Base-by-base conservation (phyloP, 2,888 invertebrate genomes). In the Ligdia adustata region DNA sequence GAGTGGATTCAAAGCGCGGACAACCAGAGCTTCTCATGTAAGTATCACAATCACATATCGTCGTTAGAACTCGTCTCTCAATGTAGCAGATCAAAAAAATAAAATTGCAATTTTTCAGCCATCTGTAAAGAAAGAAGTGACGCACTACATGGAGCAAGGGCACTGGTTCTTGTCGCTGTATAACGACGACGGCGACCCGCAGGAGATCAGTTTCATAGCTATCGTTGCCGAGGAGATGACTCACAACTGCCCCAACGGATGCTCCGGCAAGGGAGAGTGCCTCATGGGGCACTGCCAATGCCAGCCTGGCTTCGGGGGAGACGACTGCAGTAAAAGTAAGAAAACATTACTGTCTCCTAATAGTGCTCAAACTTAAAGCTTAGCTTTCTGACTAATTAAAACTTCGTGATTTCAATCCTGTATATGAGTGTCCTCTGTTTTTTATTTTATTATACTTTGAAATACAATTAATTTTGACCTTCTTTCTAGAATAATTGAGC, bases 241-340 rank as follows among this genome's bases (percentile, higher is more conserved):
- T 14, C 96, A 97, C 79, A 97, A 96, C 79, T 99, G 99, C 82
- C 98, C 98, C 4, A 97, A 97, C 69, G 97, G 98, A 34, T 99
- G 99, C 81, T 96, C 97, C 60, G 98, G 97, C 7, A 98, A 98
- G 87, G 99, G 99, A 9, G 97, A 98, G 79, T 99, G 99, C 82
- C 91, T 97, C 33, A 93, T 97, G 85, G 98, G 98, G 1, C 96
- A 97, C 75, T 99, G 99, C 75, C 96, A 97, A 69, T 99, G 99
- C 79, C 98, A 97, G 79, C 95, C 98, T 38, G 99, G 99, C 7
- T 99, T 97, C 81, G 97, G 97, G 38, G 98, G 99, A 18, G 96
- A 97, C 61, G 98, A 98, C 79, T 99, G 99, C 82, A 97, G 97
- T 78, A 97, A 98, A 86, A 98, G 99, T 96, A 91, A 92, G 95